A percentile compares a stretch with the other conserved stretches of the same genome.
These are phyloP conservation scores for Drosophila subpulchrella DNA, from an alignment of 1,140 invertebrate genomes.

Conservation along the genomic window DNA sequence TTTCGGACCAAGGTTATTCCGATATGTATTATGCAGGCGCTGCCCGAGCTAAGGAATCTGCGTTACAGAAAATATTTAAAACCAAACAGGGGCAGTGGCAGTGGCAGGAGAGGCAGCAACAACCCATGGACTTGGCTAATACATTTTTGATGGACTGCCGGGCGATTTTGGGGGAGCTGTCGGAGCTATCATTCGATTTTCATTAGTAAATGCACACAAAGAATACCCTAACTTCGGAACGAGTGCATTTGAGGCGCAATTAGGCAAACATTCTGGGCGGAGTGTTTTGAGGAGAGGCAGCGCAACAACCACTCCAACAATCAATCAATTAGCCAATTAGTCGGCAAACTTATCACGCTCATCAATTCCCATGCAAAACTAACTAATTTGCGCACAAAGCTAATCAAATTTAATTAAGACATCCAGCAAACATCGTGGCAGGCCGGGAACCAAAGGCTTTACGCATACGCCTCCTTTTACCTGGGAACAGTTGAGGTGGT, in stretches of 20 bases:
- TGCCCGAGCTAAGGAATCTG: conserved; percentile 55
- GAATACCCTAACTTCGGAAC: conserved; percentile 19
- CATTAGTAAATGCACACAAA: conserved; percentile 48
- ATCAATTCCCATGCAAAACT: conserved; percentile 71
- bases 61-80: conserved; percentile 35
- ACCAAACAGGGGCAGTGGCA: neutral
- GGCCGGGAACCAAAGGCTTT: conserved; percentile 23
- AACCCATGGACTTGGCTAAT: conserved; percentile 21
- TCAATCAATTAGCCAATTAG: conserved; percentile 82
- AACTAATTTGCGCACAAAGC: conserved; percentile 77
- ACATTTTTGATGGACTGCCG: conserved; percentile 59
- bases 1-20: conserved; percentile 80
- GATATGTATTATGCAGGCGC: conserved; percentile 69
- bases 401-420: conserved; percentile 83
- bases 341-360: conserved; percentile 60
- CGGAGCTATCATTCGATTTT: conserved; percentile 32
- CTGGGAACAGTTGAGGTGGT: conserved; percentile 4
- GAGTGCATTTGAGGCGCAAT: conserved; percentile 54
- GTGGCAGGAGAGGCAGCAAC: neutral
- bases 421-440: conserved; percentile 59
- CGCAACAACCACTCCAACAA: conserved; percentile 52
- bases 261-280: conserved; percentile 49
- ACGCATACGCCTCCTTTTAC: conserved; percentile 46
- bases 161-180: no score
- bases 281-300: conserved; percentile 2